Evolutionary conservation across 2,888 invertebrate species (phyloP).

Genomic region (Cryptocephalus primarius): DNA sequence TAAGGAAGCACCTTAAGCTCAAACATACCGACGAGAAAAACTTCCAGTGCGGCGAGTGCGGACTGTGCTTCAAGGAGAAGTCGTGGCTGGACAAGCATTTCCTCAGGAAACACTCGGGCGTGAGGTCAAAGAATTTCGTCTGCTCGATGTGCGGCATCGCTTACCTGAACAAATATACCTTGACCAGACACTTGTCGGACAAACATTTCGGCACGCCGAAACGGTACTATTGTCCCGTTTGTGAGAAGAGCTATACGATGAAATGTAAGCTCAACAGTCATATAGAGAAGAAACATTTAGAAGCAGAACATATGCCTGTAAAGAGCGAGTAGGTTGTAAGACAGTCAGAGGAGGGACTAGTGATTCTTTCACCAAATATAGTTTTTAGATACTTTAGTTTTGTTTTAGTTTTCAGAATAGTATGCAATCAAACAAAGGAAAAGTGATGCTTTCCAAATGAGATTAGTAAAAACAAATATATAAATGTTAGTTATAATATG

Average conservation of each 20-base stretch:
- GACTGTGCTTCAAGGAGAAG: constrained; percentile 22
- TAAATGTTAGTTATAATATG: too few species aligned
- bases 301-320: too few species aligned
- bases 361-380: too few species aligned
- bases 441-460: too few species aligned
- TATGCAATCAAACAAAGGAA: too few species aligned
- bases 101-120: constrained; percentile 8
- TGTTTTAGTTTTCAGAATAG: too few species aligned
- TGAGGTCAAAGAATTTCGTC: constrained; percentile 11
- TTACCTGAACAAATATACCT: constrained; percentile 12
- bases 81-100: constrained; percentile 24
- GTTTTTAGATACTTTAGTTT: too few species aligned
- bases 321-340: too few species aligned
- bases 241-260: constrained; percentile 13
- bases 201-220: constrained; percentile 10
- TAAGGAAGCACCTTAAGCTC: constrained; percentile 22
- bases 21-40: constrained; percentile 22
- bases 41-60: constrained; percentile 22
- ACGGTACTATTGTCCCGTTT: constrained; percentile 8
- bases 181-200: constrained; percentile 9
- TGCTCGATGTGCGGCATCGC: constrained; percentile 9
- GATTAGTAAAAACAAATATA: too few species aligned
- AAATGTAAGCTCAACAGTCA: constrained; percentile 11
- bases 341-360: too few species aligned
- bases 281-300: constrained; percentile 9